These are phyloP conservation scores for Trachelus troglodyta DNA, from an alignment of 2,888 invertebrate species.

Conservation along the genomic window DNA sequence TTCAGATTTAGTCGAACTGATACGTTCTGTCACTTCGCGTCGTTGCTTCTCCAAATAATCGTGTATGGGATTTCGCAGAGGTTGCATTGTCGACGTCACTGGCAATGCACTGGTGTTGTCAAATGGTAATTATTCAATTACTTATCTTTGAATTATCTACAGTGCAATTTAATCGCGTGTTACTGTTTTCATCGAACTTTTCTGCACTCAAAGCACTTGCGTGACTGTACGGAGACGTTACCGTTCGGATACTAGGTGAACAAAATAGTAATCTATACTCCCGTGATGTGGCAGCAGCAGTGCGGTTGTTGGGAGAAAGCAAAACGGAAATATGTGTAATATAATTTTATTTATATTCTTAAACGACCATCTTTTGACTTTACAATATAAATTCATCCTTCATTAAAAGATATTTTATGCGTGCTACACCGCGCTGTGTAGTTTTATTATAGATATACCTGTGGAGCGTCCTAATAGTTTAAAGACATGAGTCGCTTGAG, in stretches of 20 bases:
- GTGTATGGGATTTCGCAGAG: slow-evolving; percentile 45
- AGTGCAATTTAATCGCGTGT: not conserved
- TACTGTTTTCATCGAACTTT: not conserved
- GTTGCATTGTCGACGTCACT: not conserved
- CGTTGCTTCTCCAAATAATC: slow-evolving; percentile 50
- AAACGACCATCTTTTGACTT: too few species aligned
- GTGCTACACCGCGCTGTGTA: too few species aligned
- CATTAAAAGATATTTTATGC: too few species aligned
- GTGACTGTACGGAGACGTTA: not conserved
- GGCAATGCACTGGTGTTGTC: not conserved
- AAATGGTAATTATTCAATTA: not conserved
- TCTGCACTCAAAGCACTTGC: not conserved
- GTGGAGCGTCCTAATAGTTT: too few species aligned
- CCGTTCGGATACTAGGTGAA: not conserved
- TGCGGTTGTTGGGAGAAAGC: too few species aligned
- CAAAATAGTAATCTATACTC: not conserved
- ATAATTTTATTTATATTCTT: too few species aligned
- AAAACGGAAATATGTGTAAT: too few species aligned
- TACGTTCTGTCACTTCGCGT: slow-evolving; percentile 35
- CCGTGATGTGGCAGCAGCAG: not conserved
- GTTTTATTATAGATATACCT: too few species aligned
- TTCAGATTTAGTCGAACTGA: slow-evolving; percentile 39
- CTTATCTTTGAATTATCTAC: not conserved
- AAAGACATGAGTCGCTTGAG: too few species aligned
- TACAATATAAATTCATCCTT: too few species aligned